Conservation (phyloP, 2,888 invertebrate species). For the Notodonta dromedarius region DNA sequence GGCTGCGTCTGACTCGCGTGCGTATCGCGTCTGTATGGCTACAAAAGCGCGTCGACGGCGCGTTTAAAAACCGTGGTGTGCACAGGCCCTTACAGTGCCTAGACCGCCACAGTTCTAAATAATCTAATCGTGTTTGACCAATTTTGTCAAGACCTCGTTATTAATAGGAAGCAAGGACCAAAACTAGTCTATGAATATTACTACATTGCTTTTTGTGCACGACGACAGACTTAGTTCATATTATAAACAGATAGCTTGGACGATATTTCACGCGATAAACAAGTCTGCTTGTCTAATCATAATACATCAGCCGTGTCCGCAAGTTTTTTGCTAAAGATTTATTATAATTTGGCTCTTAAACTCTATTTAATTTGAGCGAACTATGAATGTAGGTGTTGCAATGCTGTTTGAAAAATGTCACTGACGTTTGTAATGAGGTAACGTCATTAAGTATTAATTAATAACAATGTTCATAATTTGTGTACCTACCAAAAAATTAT, state of each 20-base stretch:
- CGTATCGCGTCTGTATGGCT: too few relatives aligned
- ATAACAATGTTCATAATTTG: too few relatives aligned
- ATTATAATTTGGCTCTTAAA: not conserved
- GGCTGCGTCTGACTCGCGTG: too few relatives aligned
- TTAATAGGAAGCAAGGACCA: not conserved
- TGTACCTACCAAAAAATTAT: too few relatives aligned
- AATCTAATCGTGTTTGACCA: not conserved
- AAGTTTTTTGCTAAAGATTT: not conserved
- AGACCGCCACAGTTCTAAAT: not conserved
- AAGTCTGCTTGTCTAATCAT: not conserved
- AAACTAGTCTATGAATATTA: not conserved
- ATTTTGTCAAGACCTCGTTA: not conserved
- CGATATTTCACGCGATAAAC: not conserved
- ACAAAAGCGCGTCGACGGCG: too few relatives aligned
- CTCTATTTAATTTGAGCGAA: not conserved
- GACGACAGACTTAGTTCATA: not conserved
- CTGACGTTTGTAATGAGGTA: not conserved
- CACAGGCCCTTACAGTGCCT: too few relatives aligned
- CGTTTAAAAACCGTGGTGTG: too few relatives aligned
- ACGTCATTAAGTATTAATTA: not conserved
- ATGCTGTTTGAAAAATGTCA: not conserved
- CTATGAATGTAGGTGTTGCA: not conserved
- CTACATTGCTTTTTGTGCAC: not conserved
- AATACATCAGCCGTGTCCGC: conserved; percentile 2
- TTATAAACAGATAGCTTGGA: not conserved